Conservation (phyloP, 1,140 invertebrate species). For the Zaprionus davidi region DNA sequence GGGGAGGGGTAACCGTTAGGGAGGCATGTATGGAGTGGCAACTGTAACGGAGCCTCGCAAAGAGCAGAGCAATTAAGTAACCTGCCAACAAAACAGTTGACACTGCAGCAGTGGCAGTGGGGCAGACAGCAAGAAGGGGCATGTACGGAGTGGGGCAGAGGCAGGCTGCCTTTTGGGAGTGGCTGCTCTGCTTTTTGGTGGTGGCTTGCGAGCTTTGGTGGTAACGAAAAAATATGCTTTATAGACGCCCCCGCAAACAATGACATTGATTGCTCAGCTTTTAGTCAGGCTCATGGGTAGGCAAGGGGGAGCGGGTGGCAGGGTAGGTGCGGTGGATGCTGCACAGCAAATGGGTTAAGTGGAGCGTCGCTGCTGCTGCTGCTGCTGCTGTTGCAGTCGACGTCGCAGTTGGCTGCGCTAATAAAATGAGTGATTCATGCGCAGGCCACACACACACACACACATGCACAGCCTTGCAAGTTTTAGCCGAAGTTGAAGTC, state of each 20-base stretch:
- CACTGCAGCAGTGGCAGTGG: slow-evolving; percentile 26
- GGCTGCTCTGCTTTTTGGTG: background rate
- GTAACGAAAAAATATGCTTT: slow-evolving; percentile 52
- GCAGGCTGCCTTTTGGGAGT: background rate
- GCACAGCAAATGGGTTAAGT: slow-evolving; percentile 73
- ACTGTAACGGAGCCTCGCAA: slow-evolving; percentile 10
- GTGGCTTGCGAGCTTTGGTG: background rate
- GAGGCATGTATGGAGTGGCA: no score
- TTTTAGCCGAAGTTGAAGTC: slow-evolving; percentile 25
- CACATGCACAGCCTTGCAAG: slow-evolving; percentile 19
- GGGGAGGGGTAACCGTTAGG: background rate
- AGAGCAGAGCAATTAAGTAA: slow-evolving; percentile 81
- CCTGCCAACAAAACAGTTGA: slow-evolving; percentile 79
- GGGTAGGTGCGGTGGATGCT: slow-evolving; percentile 10
- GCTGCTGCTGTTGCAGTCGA: slow-evolving; percentile 29
- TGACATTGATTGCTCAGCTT: slow-evolving; percentile 72
- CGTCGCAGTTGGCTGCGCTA: slow-evolving; percentile 34
- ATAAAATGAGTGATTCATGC: slow-evolving; percentile 80
- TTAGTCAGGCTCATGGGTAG: slow-evolving; percentile 14
- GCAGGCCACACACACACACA: slow-evolving; percentile 48
- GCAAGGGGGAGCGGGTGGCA: background rate
- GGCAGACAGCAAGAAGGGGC: background rate
- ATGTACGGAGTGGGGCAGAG: slow-evolving; percentile 19
- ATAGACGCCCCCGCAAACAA: slow-evolving; percentile 41
- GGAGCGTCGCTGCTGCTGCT: slow-evolving; percentile 38